Base-by-base conservation (phyloP, 30 jellyfish, hydroid and myxozoan species). In the Pelagia noctiluca region DNA sequence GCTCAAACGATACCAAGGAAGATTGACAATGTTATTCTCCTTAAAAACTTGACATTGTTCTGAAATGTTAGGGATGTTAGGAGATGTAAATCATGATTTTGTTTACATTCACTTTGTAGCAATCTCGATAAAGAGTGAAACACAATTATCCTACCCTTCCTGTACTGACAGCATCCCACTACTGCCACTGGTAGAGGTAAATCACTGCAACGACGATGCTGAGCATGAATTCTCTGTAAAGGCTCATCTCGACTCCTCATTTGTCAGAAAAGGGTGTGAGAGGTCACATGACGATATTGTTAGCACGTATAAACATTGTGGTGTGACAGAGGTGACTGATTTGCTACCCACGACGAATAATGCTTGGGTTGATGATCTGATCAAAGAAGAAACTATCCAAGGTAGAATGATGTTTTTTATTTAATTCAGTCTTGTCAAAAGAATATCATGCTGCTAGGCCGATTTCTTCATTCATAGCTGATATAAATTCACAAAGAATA, bases 191-290 rank as follows among this genome's bases (percentile, higher is more conserved):
- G 74, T 60, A 12, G 52, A 48, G 12, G 57, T 86, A 35, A 75
- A 49, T 13, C 74, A 75, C 30, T 75, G 90, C 85, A 48, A 77
- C 25, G 85, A 86, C 71, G n/a, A 82, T 0, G 22, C 61, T 11
- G 89, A 74, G 5, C 96, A 86, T 67, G 89, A 47, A 3, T 33
- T 86, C 62, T 32, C 87, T 7, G 72, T 86, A 48, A 76, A 26
- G 22, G 89, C 83, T 21, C 71, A 64, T 34, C 87, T 86, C 34
- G 90, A 86, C 84, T 50, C 96, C 75, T 75, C 96, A 52, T 76
- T 60, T 71, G 88, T 86, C 10, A 46, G 79, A 33, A 86, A 86
- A 35, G 96, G 96, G 22, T 86, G 96, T 75, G 96, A 86, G 62
- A 76, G 96, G 65, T 65, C 85, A 25, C 87, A 54, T 66, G 89